Base-by-base conservation (phyloP, 2,797 vertebrate species). In the Tragelaphus eurycerus region DNA sequence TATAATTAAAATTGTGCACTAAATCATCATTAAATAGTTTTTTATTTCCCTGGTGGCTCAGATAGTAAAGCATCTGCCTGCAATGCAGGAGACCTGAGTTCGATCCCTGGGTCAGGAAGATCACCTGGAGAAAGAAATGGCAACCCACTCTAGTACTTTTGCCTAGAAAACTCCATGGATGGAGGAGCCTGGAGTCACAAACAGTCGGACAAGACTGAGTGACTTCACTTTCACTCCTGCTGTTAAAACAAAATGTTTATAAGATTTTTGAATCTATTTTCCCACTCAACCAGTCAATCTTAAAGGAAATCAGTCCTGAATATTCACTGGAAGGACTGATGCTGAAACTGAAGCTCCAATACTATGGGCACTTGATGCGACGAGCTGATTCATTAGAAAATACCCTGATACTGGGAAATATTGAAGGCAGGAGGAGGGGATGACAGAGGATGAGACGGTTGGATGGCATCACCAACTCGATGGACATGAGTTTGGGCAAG, bases 81-180 rank as follows among this genome's bases (percentile, higher is more conserved):
- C 67, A 71, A 23, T 3, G 11, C 1, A 12, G 19, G 19, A 71
- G 34, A 71, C 34, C 67, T 0, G 0, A 11, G 34, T 71, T 38
- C 0, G 0, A 71, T 13, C 19, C 67, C 34, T 13, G 67, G 19
- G 10, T 71, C 1, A 0, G 64, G 64, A 71, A 38, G 19, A 23
- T 38, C 9, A 6, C 64, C n/a, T 71, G 64, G n/a, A 71, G n/a
- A 71, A 71, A 10, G 10, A 38, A 38, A 21, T 38, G 64, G 64
- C n/a, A 71, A 71, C n/a, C 19, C 64, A 38, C n/a, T 71, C n/a
- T 5, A 71, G 19, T 71, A 71, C 21, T 71, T 19, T 71, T 23
- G 64, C 64, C 64, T 71, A 38, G n/a, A 38, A 71, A 71, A 71
- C 23, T 38, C n/a, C 64, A 71, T 23, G n/a, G n/a, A 23, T 11